Base-by-base conservation (phyloP, 2,113 vertebrate species). In the Tricholaema leucomelas region DNA sequence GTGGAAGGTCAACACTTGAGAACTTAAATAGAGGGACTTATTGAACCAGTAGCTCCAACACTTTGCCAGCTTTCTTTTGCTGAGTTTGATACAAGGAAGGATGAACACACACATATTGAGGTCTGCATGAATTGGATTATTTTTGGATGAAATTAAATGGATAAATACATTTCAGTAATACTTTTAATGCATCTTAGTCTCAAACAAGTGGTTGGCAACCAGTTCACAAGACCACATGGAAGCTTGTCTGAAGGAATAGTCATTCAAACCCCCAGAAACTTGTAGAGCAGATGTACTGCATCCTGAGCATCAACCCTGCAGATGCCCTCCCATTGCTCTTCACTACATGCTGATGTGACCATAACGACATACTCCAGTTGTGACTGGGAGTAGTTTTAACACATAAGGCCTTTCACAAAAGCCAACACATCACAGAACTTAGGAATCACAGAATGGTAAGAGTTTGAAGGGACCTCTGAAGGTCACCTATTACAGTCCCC, bases 151-250 rank as follows among this genome's bases (percentile, higher is more conserved):
- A 73, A 56, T 1, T 42, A 21, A 56, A 55, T 6, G 20, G 18
- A 12, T 2, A 0, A 21, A 31, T 17, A 11, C 0, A 0, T 30
- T 50, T 15, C 52, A 63, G 24, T 9, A 50, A 4, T 20, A 83
- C 5, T 6, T 77, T 33, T 61, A 59, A 18, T 33, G 12, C 44
- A 35, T 4, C 18, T 67, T 2, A 1, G 50, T 31, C 28, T 25
- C 30, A 74, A 33, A 40, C 3, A 40, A 30, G 20, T 1, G 0
- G 5, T 19, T 55, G 56, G 19, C 8, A 85, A 63, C 6, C 7
- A 33, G 36, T 31, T 44, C 33, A 20, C 14, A 27, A 24, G 56
- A 15, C 8, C 23, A 19, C 10, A 21, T 1, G 10, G 13, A 15
- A 14, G 8, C 13, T 78, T 64, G 35, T 42, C 38, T 81, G 52